Evolutionary conservation across 2,888 invertebrate species (phyloP), one percentile per base, ranked within the genome.

Genomic region (Xanthia icteritia): DNA sequence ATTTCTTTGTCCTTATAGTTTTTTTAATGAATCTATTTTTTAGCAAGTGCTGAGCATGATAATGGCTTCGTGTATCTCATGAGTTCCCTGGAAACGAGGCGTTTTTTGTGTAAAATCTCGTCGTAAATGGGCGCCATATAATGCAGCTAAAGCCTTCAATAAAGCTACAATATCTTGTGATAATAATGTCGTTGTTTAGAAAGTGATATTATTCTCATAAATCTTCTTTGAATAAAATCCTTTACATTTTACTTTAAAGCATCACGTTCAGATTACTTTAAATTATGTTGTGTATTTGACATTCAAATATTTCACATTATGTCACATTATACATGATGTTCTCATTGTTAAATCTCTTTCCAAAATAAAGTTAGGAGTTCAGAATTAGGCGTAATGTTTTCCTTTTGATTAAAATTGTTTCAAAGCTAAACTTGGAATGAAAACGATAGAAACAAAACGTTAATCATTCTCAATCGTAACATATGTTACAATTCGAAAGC

Each of bases 401-500:
- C 48, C 48, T 56, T 56, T 17, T 31, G 31, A 81, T 81, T 67
- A 42, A 80, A 72, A 69, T 73, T 81, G 27, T 71, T 81, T 64
- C 5, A 15, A 70, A 60, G 31, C 36, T 63, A 20, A 48, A 73
- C 45, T 81, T 17, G 9, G 1, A 73, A 70, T 70, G 56, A 27
- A 69, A 79, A 11, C 51, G 63, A 60, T 61, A 48, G 31, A 63
- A 83, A 60, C 72, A 48, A n/a, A 56, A 51, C 56, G 60, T 80
- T 56, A 69, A 81, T 82, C 65, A 70, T 66, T 61, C 20, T 66
- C 36, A 51, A 56, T 66, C 5, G 60, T 42, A 73, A 23, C 85
- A 70, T 73, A 48, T 85, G 85, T 58, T 73, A 70, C 81, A 56
- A 81, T 73, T 70, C n/a, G 51, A 66, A 70, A 69, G 81, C 48